Conservation (phyloP, 2,888 invertebrate genomes). For the Rhopalosiphum nymphaeae region DNA sequence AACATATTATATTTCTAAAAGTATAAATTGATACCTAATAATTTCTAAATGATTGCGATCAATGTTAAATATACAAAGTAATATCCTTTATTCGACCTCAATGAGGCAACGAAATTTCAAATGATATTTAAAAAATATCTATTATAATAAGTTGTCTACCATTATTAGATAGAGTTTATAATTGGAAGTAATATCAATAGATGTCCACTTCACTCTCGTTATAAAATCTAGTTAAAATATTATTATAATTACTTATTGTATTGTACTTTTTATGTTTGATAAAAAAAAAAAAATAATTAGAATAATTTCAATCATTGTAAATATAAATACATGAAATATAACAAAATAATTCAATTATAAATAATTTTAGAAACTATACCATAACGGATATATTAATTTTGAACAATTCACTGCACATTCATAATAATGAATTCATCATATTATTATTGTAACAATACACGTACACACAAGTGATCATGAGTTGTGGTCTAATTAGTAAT, state of each 20-base stretch:
- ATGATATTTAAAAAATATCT: too few species aligned
- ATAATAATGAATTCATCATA: neutral
- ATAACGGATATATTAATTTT: neutral
- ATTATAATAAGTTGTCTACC: too few species aligned
- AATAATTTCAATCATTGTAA: too few species aligned
- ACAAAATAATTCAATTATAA: neutral
- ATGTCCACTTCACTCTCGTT: too few species aligned
- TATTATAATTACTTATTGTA: too few species aligned
- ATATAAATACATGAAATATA: neutral
- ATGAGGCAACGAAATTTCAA: too few species aligned
- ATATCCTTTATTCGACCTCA: too few species aligned
- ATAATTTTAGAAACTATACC: neutral
- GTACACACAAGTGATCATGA: neutral
- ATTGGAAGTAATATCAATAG: too few species aligned
- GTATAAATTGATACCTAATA: neutral
- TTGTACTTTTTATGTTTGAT: too few species aligned
- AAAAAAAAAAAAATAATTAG: too few species aligned
- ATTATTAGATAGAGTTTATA: too few species aligned
- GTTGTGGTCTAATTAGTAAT: neutral
- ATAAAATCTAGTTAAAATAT: too few species aligned
- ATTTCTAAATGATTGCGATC: neutral
- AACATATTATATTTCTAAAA: neutral
- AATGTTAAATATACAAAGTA: neutral
- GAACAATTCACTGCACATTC: neutral
- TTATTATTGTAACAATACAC: neutral